Base-by-base conservation (phyloP, 2,113 vertebrate genomes). In the Grallaria varia region DNA sequence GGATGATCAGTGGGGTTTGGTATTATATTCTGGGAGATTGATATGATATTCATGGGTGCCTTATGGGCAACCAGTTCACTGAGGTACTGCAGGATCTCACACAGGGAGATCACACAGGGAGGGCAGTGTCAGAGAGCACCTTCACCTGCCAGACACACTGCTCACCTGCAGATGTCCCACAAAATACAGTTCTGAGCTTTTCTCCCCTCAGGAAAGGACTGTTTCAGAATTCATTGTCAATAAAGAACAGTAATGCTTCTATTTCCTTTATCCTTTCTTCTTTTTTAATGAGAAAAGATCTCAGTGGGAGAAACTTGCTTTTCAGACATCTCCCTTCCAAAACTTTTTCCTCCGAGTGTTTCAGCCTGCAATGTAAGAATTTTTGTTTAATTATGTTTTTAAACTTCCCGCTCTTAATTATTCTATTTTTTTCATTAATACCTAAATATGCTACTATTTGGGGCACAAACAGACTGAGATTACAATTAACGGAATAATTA, bases 401-500 rank as follows among this genome's bases (percentile, higher is more conserved):
- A 97, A 98, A 98, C 96, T 98, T 98, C 58, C 97, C 94, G 94
- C 95, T 93, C 77, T 94, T 97, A 98, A 98, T 97, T 97, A 91
- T 90, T 94, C 91, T 84, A 81, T 96, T 91, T 94, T 39, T 87
- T 90, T 94, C 96, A 96, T 97, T 97, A 97, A 95, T 95, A 98
- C 97, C 97, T 98, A 98, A 98, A 98, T 97, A 98, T 97, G 96
- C 95, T 97, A 94, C 97, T 98, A 95, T 98, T 98, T 95, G 50
- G 95, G 97, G 97, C 98, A 98, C 97, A 98, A 98, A 98, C 97
- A 98, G 96, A 96, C 91, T 98, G 98, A 98, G 97, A 98, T 98
- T 98, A 98, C 98, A 98, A 98, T 98, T 98, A 98, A 97, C 92
- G 93, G 96, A 98, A 97, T 98, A 98, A 98, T 98, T 98, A 98